A percentile compares a stretch with the other conserved stretches of the same genome.
Evolutionary conservation across 2,888 invertebrate genomes (phyloP).

Genomic region (Diploptera punctata): DNA sequence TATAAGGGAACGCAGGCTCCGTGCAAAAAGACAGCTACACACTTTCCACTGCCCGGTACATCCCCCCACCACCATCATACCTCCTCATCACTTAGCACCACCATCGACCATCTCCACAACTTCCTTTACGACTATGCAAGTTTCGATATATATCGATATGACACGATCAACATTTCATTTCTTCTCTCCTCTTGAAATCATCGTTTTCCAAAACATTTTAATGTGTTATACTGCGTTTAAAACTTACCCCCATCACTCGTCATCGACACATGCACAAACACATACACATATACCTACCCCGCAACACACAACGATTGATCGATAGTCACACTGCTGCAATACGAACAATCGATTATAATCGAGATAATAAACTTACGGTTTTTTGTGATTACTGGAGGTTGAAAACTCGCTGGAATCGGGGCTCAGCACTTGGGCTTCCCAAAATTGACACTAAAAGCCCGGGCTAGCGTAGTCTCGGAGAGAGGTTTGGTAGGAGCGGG

Average conservation of each 20-base stretch:
- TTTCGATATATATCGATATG: slow-evolving; percentile 1
- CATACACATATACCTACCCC: neutral
- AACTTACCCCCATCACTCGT: no score
- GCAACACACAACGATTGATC: neutral
- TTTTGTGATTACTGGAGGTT: neutral
- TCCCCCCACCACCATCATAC: neutral
- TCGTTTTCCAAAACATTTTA: no score
- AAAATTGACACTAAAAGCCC: slow-evolving; percentile 4
- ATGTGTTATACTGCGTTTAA: no score
- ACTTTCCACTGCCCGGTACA: no score
- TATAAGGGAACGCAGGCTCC: no score
- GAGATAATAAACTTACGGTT: slow-evolving; percentile 11
- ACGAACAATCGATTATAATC: slow-evolving; percentile 4
- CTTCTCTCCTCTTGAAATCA: neutral
- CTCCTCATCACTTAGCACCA: neutral
- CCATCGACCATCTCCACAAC: neutral
- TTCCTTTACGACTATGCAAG: neutral
- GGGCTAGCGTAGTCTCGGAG: neutral
- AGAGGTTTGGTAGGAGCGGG: neutral
- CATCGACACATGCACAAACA: neutral
- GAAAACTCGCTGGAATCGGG: neutral
- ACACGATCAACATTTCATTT: neutral
- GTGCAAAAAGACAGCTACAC: no score
- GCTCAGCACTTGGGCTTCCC: neutral
- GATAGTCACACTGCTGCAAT: neutral